These are phyloP conservation scores for Antheraea pernyi DNA, from an alignment of 1,140 invertebrate species.

Conservation along the genomic window DNA sequence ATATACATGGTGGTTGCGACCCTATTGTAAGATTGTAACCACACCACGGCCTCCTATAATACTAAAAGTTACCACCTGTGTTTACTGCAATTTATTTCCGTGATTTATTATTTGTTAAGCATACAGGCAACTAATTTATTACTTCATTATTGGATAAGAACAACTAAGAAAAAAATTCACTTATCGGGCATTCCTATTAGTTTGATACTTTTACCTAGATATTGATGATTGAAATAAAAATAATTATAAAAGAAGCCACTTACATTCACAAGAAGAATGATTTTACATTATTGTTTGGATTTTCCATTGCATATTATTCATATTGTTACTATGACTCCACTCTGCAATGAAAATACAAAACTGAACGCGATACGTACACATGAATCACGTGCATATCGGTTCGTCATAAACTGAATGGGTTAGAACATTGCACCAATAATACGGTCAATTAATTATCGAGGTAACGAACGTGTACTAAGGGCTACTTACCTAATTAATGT, in stretches of 20 bases:
- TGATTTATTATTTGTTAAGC: too few relatives aligned
- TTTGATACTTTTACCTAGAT: too few relatives aligned
- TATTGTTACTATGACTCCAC: neutral
- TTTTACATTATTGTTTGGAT: neutral
- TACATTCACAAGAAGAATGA: neutral
- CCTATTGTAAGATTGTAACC: too few relatives aligned
- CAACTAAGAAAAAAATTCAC: too few relatives aligned
- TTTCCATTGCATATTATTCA: neutral
- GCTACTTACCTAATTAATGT: conserved; percentile 69
- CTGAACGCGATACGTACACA: neutral
- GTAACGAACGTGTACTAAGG: conserved; percentile 52
- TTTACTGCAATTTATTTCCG: too few relatives aligned
- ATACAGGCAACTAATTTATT: too few relatives aligned
- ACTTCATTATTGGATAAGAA: too few relatives aligned
- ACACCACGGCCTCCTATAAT: too few relatives aligned
- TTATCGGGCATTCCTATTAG: too few relatives aligned
- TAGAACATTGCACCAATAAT: conserved; percentile 59
- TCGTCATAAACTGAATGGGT: conserved; percentile 41
- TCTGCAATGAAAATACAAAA: neutral
- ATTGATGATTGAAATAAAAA: too few relatives aligned
- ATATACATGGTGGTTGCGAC: too few relatives aligned
- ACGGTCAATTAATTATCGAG: conserved; percentile 67
- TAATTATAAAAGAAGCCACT: neutral
- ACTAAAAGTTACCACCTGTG: too few relatives aligned
- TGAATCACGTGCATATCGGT: conserved; percentile 16